These are phyloP conservation scores for Boleophthalmus pectinirostris DNA, from an alignment of 2,113 vertebrate genomes.

Conservation along the genomic window DNA sequence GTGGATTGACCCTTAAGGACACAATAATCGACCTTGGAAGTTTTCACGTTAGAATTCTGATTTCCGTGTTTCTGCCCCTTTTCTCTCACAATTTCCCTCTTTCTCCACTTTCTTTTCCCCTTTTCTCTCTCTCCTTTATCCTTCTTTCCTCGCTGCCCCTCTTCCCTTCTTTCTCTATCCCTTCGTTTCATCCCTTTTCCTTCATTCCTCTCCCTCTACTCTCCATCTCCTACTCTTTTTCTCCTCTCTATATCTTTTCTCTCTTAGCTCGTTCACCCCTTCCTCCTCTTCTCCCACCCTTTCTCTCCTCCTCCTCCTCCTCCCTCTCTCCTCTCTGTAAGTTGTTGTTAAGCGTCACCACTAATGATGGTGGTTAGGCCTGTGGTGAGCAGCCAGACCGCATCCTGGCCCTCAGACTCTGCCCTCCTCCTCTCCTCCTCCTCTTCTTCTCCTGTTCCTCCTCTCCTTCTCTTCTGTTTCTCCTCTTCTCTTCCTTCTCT, in stretches of 20 bases:
- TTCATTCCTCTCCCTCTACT: too few species aligned
- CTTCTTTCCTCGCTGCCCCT: not conserved
- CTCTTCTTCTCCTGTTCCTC: too few species aligned
- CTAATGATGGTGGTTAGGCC: constrained; percentile 58
- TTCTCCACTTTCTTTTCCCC: not conserved
- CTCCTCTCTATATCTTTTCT: not conserved
- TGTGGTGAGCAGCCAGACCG: constrained; percentile 51
- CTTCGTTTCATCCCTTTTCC: not conserved
- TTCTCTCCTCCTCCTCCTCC: not conserved
- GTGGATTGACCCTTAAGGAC: too few species aligned
- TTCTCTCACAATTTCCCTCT: not conserved
- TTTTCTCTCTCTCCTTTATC: not conserved
- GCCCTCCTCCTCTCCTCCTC: not conserved
- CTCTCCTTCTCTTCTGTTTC: too few species aligned
- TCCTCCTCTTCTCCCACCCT: not conserved
- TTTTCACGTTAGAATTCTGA: too few species aligned
- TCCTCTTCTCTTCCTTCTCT: too few species aligned
- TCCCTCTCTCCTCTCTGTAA: constrained; percentile 16
- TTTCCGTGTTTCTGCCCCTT: not conserved
- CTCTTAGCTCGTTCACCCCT: not conserved
- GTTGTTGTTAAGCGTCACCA: constrained; percentile 60
- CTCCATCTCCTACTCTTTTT: not conserved
- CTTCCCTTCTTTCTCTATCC: not conserved
- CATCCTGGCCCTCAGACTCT: constrained; percentile 41
- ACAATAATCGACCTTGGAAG: too few species aligned